Percentiles rank a stretch among this genome's conserved stretches.
These are phyloP conservation scores for Rhagonycha lutea DNA, from an alignment of 2,888 invertebrate genomes.

Conservation along the genomic window DNA sequence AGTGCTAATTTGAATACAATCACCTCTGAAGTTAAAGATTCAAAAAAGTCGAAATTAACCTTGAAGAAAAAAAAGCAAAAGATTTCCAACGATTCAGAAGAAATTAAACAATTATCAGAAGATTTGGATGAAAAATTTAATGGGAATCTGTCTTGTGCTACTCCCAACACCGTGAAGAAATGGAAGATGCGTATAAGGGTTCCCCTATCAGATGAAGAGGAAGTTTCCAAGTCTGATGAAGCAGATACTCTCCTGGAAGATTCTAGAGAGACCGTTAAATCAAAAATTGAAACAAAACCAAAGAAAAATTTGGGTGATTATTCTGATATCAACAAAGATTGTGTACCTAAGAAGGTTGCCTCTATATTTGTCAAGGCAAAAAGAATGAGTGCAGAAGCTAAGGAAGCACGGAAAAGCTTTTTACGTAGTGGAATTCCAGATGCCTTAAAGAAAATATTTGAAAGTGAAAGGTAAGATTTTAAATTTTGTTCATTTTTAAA, in stretches of 20 bases:
- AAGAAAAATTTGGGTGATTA: neutral
- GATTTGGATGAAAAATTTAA: neutral
- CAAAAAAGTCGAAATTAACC: neutral
- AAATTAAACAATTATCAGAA: neutral
- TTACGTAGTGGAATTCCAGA: constrained; percentile 74
- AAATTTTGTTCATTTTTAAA: neutral
- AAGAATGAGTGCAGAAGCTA: constrained; percentile 60
- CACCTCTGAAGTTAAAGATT: neutral
- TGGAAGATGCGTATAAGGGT: constrained; percentile 38
- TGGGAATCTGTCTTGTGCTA: neutral
- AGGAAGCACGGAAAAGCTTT: constrained; percentile 71
- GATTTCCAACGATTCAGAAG: neutral
- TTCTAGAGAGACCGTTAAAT: neutral
- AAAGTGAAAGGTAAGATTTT: constrained; percentile 49
- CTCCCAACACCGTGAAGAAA: constrained; percentile 19
- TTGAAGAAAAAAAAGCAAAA: neutral
- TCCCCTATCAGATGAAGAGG: constrained; percentile 9
- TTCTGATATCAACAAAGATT: constrained; percentile 4
- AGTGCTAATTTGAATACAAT: neutral
- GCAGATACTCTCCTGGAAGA: neutral
- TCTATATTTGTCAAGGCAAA: constrained; percentile 66
- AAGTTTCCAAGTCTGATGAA: constrained; percentile 12
- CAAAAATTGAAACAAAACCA: constrained; percentile 6
- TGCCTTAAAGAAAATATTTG: constrained; percentile 61
- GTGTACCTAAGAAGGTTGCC: constrained; percentile 55